Percentiles rank a stretch among this genome's conserved stretches.
These are phyloP conservation scores for Caenorhabditis sp. DNA, from an alignment of 2,888 invertebrate species.

Conservation along the genomic window DNA sequence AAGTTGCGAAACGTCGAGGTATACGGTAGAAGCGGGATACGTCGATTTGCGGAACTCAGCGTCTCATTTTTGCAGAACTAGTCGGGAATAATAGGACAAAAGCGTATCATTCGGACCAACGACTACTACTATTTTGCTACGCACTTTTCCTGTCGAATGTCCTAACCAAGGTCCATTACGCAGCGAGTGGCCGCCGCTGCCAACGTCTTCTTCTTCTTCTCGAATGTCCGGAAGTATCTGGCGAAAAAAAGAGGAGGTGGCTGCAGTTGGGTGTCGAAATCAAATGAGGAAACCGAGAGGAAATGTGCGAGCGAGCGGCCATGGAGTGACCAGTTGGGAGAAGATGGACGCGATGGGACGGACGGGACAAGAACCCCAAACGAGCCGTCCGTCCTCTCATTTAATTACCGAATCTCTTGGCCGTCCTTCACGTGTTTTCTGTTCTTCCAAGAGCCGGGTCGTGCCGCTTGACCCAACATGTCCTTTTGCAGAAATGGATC, in stretches of 20 bases:
- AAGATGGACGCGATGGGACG: conserved; percentile 9
- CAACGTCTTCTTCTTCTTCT: too few species aligned
- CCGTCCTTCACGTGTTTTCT: conserved; percentile 20
- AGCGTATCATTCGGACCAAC: too few species aligned
- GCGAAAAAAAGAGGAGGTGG: conserved; percentile 16
- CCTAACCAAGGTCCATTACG: conserved; percentile 5
- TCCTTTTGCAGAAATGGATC: conserved; percentile 5
- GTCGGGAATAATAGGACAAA: too few species aligned
- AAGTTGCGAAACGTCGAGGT: too few species aligned
- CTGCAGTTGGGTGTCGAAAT: conserved; percentile 34
- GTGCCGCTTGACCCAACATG: conserved; percentile 34
- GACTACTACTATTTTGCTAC: neutral
- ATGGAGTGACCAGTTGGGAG: conserved; percentile 29
- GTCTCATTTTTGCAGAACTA: too few species aligned
- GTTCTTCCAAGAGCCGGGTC: conserved; percentile 26
- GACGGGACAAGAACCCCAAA: conserved; percentile 9
- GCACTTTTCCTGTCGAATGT: neutral
- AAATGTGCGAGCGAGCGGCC: too few species aligned
- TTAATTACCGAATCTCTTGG: conserved; percentile 50
- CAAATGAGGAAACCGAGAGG: conserved; percentile 37
- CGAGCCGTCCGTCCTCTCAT: conserved; percentile 32
- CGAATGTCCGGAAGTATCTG: conserved; percentile 20
- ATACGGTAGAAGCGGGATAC: too few species aligned
- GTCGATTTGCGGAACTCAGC: too few species aligned
- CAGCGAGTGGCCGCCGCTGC: conserved; percentile 1